Evolutionary conservation across 23 tunicate genomes (phyloP).

Genomic region (Ascidia mentula): DNA sequence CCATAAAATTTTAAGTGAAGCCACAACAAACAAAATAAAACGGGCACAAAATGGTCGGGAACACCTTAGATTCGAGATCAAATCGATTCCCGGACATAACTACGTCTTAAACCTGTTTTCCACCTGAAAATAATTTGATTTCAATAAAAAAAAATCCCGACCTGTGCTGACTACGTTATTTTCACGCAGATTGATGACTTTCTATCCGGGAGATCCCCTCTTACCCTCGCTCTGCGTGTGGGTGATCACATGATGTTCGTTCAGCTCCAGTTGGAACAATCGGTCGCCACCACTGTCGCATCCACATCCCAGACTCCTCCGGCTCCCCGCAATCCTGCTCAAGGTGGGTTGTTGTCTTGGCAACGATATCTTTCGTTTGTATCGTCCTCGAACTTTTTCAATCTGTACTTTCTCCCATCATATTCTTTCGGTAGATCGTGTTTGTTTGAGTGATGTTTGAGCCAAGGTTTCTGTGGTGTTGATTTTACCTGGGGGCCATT

Average conservation of each 20-base stretch:
- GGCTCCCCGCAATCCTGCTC: background rate
- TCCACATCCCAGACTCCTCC: background rate
- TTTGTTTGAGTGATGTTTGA: background rate
- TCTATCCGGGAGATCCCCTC: conserved; percentile 87
- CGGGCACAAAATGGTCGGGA: too few relatives aligned
- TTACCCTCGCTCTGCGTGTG: conserved; percentile 95
- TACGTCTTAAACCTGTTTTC: too few relatives aligned
- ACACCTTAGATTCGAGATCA: too few relatives aligned
- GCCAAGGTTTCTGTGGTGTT: background rate
- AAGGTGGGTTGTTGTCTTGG: background rate
- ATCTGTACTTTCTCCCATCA: background rate
- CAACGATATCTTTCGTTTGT: background rate
- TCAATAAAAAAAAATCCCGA: too few relatives aligned
- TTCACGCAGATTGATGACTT: conserved; percentile 93
- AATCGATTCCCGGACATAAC: too few relatives aligned
- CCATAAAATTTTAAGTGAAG: too few relatives aligned
- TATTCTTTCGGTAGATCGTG: background rate
- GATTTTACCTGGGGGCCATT: too few relatives aligned
- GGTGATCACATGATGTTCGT: conserved; percentile 99
- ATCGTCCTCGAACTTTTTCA: background rate
- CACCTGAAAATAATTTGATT: too few relatives aligned
- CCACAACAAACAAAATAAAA: too few relatives aligned
- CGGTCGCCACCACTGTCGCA: conserved; percentile 17
- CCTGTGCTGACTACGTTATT: too few relatives aligned
- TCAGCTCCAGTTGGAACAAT: conserved; percentile 87